phyloP scores from a whole-genome alignment of 2,113 vertebrate species.

The Pyxicephalus adspersus region DNA sequence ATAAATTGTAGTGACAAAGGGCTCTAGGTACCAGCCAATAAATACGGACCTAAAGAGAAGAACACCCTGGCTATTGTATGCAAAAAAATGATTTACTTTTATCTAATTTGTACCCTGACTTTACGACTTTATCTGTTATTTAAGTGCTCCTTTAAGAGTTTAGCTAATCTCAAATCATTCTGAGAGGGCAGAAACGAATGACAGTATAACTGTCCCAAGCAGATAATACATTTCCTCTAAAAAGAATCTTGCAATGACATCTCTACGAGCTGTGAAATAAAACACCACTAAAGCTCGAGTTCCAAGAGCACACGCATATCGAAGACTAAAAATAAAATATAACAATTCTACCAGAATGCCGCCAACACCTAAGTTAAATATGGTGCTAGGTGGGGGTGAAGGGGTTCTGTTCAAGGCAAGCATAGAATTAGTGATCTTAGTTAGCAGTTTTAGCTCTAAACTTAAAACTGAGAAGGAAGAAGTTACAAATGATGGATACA shows the following conservation, averaged over 20 bases:
- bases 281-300: slow-evolving; percentile 8
- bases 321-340: slow-evolving; percentile 45
- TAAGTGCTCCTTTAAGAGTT: no score
- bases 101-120: no score
- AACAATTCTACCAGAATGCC: slow-evolving; percentile 33
- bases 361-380: slow-evolving; percentile 30
- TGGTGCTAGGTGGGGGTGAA: slow-evolving; percentile 1
- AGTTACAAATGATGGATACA: neutral
- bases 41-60: neutral
- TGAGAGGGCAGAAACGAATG: no score
- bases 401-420: neutral
- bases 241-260: no score
- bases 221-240: no score
- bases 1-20: neutral
- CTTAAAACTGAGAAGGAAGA: neutral
- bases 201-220: no score
- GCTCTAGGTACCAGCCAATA: neutral
- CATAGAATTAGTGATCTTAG: neutral
- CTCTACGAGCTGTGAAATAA: neutral
- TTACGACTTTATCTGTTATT: no score
- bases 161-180: no score
- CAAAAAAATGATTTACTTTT: no score
- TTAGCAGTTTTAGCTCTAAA: neutral
- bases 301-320: slow-evolving; percentile 32
- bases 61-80: neutral